phyloP scores from a whole-genome alignment of 1,140 invertebrate species.

The Hycleus cichorii region DNA sequence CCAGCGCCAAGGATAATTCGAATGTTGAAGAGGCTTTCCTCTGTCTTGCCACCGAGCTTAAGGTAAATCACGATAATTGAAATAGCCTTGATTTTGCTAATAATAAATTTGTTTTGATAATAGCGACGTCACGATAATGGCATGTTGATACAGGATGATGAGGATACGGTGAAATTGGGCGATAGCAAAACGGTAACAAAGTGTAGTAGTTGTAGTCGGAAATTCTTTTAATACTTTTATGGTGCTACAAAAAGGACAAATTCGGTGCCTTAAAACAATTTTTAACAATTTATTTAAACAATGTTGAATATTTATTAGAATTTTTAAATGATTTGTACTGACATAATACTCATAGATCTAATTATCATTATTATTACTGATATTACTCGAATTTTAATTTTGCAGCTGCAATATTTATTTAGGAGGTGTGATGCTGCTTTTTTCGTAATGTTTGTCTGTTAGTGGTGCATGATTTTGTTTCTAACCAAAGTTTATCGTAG shows the following conservation, averaged over 20 bases:
- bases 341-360: slow-evolving; percentile 3
- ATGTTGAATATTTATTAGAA: slow-evolving; percentile 2
- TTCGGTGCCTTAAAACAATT: slow-evolving; percentile 7
- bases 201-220: slow-evolving; percentile 34
- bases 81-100: not conserved
- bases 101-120: slow-evolving; percentile 33
- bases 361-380: not conserved
- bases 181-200: slow-evolving; percentile 42
- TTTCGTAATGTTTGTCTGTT: too few relatives aligned
- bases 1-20: slow-evolving; percentile 88
- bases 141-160: slow-evolving; percentile 49
- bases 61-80: slow-evolving; percentile 47
- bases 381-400: too few relatives aligned
- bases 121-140: slow-evolving; percentile 59
- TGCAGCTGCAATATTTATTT: too few relatives aligned
- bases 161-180: slow-evolving; percentile 53
- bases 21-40: slow-evolving; percentile 90
- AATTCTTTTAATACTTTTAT: slow-evolving; percentile 17
- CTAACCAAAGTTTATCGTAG: too few relatives aligned
- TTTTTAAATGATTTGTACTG: not conserved
- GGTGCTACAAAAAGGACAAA: not conserved
- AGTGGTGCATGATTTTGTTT: too few relatives aligned
- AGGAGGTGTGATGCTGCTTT: too few relatives aligned
- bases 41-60: slow-evolving; percentile 78
- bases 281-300: too few relatives aligned